These are phyloP conservation scores for Adineta ricciae DNA, from an alignment of 2,888 invertebrate species.

Conservation along the genomic window DNA sequence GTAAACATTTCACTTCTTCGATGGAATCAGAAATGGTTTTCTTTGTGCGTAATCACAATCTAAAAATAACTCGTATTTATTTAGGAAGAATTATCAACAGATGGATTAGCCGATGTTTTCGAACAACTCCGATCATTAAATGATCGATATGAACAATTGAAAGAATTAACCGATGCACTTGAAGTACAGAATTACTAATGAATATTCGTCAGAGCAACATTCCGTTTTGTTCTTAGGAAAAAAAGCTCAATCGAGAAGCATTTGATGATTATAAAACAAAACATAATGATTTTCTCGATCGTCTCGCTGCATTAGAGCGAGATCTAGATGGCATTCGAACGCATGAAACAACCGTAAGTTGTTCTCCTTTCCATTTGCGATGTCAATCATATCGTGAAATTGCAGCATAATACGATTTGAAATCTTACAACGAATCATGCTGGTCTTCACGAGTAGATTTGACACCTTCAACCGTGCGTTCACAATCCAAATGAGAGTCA, in stretches of 20 bases:
- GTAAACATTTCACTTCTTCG: too few relatives aligned
- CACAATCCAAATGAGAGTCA: not conserved
- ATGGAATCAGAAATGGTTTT: not conserved
- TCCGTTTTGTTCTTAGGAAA: not conserved
- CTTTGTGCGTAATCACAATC: not conserved
- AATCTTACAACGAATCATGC: not conserved
- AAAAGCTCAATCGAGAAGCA: not conserved
- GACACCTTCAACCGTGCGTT: not conserved
- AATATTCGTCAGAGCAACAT: not conserved
- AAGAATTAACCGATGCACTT: conserved; percentile 23
- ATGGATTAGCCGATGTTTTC: conserved; percentile 5
- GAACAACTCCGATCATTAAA: conserved; percentile 28
- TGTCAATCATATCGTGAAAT: conserved; percentile 9
- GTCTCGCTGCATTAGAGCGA: not conserved
- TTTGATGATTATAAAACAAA: not conserved
- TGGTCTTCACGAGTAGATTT: conserved; percentile 12
- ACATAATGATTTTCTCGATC: not conserved
- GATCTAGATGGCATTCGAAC: not conserved
- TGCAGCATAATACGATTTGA: conserved; percentile 18
- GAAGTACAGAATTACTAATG: not conserved
- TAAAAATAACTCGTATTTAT: not conserved
- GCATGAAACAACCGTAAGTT: not conserved
- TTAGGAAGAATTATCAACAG: not conserved
- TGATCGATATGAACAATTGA: conserved; percentile 30
- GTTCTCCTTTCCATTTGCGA: too few relatives aligned